These are phyloP conservation scores for Dufourea novaeangliae DNA, from an alignment of 1,140 invertebrate species.

Conservation along the genomic window DNA sequence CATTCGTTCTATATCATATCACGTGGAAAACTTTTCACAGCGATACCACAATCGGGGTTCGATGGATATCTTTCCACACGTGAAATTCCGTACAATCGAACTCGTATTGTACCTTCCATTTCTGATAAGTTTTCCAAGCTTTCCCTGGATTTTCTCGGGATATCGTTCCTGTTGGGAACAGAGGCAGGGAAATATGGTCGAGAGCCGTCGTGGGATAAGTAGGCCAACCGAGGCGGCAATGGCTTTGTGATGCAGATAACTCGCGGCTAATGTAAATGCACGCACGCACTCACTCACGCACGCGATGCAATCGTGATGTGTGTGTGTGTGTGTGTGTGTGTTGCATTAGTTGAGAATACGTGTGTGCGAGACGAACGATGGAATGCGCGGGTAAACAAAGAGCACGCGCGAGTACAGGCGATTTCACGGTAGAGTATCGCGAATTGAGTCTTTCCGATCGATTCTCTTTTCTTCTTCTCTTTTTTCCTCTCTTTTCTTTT, in stretches of 20 bases:
- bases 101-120: too few relatives aligned
- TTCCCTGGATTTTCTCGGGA: neutral
- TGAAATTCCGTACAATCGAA: too few relatives aligned
- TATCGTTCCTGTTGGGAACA: neutral
- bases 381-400: slow-evolving; percentile 71
- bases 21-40: too few relatives aligned
- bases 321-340: too few relatives aligned
- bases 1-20: too few relatives aligned
- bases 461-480: neutral
- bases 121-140: too few relatives aligned
- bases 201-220: slow-evolving; percentile 65
- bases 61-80: too few relatives aligned
- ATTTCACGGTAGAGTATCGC: neutral
- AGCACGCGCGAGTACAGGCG: slow-evolving; percentile 42
- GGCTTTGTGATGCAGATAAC: slow-evolving; percentile 71
- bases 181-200: slow-evolving; percentile 1
- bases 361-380: slow-evolving; percentile 29
- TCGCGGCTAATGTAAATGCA: slow-evolving; percentile 43
- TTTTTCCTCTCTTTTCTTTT: neutral
- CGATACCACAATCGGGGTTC: too few relatives aligned
- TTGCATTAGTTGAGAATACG: neutral
- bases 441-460: neutral
- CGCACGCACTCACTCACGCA: slow-evolving; percentile 15
- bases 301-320: too few relatives aligned
- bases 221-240: slow-evolving; percentile 65